These are phyloP conservation scores for Orthosia incerta DNA, from an alignment of 2,888 invertebrate species.

Conservation along the genomic window DNA sequence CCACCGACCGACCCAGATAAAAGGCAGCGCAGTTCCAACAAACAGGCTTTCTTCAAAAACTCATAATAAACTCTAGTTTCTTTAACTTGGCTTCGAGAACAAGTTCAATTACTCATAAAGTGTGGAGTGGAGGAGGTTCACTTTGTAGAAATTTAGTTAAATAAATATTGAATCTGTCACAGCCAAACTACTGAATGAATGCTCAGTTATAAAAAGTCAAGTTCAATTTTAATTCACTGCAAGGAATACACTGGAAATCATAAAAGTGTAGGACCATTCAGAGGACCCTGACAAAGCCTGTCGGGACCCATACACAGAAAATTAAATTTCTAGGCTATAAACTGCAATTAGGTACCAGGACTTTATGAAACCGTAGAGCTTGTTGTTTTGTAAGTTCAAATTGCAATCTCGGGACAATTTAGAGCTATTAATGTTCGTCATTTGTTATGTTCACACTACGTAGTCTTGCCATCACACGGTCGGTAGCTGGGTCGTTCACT, in stretches of 20 bases:
- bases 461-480: neutral
- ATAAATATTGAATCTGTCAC: slow-evolving; percentile 16
- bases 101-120: slow-evolving; percentile 15
- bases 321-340: neutral
- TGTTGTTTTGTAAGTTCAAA: neutral
- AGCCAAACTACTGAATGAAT: neutral
- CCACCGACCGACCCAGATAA: neutral
- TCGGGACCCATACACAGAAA: no score
- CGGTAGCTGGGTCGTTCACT: neutral
- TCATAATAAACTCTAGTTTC: slow-evolving; percentile 1
- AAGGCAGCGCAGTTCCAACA: neutral
- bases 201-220: neutral
- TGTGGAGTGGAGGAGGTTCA: neutral
- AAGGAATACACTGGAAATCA: slow-evolving; percentile 6
- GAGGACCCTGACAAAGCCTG: no score
- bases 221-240: neutral
- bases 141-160: slow-evolving; percentile 17
- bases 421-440: neutral
- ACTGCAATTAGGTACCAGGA: neutral
- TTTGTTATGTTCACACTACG: neutral
- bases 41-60: neutral
- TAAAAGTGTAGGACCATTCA: neutral
- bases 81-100: neutral
- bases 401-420: neutral
- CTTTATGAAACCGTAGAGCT: neutral